These are phyloP conservation scores for Rugalucina vietnamica DNA, from an alignment of 2,888 invertebrate genomes.

Conservation along the genomic window DNA sequence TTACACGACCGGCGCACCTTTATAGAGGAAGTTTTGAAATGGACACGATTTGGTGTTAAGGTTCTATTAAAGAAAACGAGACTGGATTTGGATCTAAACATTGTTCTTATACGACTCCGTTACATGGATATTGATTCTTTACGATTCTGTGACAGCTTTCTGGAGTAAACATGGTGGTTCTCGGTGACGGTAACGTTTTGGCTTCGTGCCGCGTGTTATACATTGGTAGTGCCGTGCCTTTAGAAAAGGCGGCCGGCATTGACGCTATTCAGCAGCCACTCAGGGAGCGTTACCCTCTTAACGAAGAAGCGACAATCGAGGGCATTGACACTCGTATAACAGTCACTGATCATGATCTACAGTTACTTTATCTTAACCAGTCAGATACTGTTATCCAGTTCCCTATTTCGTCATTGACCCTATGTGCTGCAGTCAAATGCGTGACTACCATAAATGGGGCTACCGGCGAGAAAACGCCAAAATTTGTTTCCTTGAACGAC, in stretches of 20 bases:
- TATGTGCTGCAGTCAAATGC: constrained; percentile 83
- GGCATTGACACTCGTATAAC: constrained; percentile 92
- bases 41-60: too few species aligned
- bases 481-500: constrained; percentile 81
- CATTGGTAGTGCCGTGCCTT: constrained; percentile 82
- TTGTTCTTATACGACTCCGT: too few species aligned
- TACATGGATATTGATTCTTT: too few species aligned
- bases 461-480: constrained; percentile 69
- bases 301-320: constrained; percentile 70
- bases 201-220: constrained; percentile 76
- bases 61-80: too few species aligned
- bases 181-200: constrained; percentile 31
- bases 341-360: constrained; percentile 98
- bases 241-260: constrained; percentile 79
- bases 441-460: constrained; percentile 68
- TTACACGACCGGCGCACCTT: neutral
- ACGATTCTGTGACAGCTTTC: neutral
- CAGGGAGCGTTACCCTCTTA: constrained; percentile 76
- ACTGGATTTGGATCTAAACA: too few species aligned
- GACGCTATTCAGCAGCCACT: constrained; percentile 82
- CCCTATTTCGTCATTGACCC: constrained; percentile 80
- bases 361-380: constrained; percentile 92
- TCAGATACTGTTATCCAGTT: constrained; percentile 79
- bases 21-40: neutral
- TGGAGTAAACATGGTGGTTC: constrained; percentile 39